Evolutionary conservation across 2,113 vertebrate genomes (phyloP), one percentile per base, ranked within the genome.

Genomic region (Neodon shergylaensis): DNA sequence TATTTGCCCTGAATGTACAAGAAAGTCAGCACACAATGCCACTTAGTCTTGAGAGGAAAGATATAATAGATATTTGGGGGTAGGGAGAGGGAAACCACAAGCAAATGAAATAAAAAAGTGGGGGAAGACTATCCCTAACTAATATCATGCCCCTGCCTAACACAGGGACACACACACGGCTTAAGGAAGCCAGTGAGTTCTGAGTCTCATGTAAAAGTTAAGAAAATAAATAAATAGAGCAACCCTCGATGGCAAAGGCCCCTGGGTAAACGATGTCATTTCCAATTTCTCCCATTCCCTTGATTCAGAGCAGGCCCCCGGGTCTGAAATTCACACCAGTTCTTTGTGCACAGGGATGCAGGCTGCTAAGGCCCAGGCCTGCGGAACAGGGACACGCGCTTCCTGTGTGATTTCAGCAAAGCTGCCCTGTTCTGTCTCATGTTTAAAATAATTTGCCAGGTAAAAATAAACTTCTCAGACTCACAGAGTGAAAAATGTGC

Each of bases 251-350:
- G 98, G 98, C 98, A 98, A 98, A 98, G 99, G 99, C 98, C 99
- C 98, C 98, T 98, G 98, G 99, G 99, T 99, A 99, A 99, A 99
- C 98, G 95, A 78, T 99, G 99, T 99, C 99, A 99, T 92, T 97
- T 98, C 97, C 97, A 98, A 99, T 99, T 99, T 98, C 98, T 98
- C 98, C 97, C 95, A 95, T 96, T 96, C 95, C 92, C 78, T 94
- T 99, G 99, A 99, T 99, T 98, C 98, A 99, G 98, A 98, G 98
- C 99, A 99, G 99, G 98, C 97, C 12, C 12, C 97, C 90, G 96
- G 97, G 98, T 99, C 98, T 99, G 99, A 99, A 99, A 99, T 99
- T 99, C 99, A 99, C 99, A 99, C 99, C 99, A 98, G 98, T 96
- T 99, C 99, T 99, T 99, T 99, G 99, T 99, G 99, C 98, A 98